Evolutionary conservation across 2,888 invertebrate species (phyloP).

Genomic region (Eilema griseolum): DNA sequence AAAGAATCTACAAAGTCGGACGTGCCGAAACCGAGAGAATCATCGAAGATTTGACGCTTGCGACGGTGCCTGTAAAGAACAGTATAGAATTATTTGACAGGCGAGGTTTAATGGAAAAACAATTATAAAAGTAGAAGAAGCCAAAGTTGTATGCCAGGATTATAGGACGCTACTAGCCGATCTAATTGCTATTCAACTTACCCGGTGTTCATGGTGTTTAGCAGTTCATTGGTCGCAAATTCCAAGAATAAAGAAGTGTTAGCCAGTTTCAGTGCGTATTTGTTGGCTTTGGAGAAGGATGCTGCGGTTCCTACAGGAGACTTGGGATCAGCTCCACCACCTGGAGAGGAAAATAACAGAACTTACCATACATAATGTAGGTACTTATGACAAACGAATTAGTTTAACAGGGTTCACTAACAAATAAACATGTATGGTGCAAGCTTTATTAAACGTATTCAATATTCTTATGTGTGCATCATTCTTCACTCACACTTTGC

Average conservation of each 20-base stretch:
- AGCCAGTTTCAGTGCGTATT: slow-evolving; percentile 93
- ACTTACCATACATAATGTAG: not conserved
- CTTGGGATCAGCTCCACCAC: slow-evolving; percentile 94
- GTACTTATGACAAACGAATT: not conserved
- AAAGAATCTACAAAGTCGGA: slow-evolving; percentile 91
- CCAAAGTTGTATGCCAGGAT: too few relatives aligned
- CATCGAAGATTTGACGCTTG: slow-evolving; percentile 92
- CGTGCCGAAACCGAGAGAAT: slow-evolving; percentile 75
- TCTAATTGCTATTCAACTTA: slow-evolving; percentile 55
- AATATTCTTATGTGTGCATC: too few relatives aligned
- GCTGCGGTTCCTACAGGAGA: slow-evolving; percentile 95
- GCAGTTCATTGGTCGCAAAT: slow-evolving; percentile 94
- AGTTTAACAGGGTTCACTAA: not conserved
- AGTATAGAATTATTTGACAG: not conserved
- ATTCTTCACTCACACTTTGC: too few relatives aligned
- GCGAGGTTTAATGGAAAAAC: not conserved
- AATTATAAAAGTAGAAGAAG: too few relatives aligned
- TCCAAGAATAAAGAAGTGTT: slow-evolving; percentile 95
- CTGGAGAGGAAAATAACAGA: slow-evolving; percentile 68
- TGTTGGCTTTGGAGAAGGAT: slow-evolving; percentile 96
- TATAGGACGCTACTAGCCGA: too few relatives aligned
- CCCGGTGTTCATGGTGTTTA: slow-evolving; percentile 89
- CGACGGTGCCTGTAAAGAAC: slow-evolving; percentile 82
- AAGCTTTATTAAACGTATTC: too few relatives aligned
- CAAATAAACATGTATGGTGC: not conserved